Evolutionary conservation across 2,888 invertebrate species (phyloP), one percentile per base, ranked within the genome.

Genomic region (Pristionchus japonicus): DNA sequence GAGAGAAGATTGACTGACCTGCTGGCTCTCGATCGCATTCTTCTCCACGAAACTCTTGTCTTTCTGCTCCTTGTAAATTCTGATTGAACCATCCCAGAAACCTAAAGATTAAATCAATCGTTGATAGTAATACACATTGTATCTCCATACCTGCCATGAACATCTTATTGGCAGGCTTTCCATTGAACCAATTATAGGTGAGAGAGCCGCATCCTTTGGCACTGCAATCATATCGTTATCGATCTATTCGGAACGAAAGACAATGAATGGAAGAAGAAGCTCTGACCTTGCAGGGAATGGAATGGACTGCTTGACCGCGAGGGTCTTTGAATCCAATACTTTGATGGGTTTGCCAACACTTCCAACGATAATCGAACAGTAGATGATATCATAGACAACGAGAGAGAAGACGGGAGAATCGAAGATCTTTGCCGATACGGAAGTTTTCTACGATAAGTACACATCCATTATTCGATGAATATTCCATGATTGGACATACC

Each of bases 81-180:
- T 88, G n/a, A 90, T 89, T 31, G 89, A 88, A 27, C 90, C 90
- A 84, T 90, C 90, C 88, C 89, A 88, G 84, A 90, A 90, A 27
- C 90, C 90, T 80, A n/a, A 15, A 40, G 3, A 74, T 37, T 7
- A 64, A 9, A 31, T 23, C 13, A 11, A 31, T 64, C 9, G 27
- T 7, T n/a, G n/a, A n/a, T n/a, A 13, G 0, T 40, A 1, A 20
- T 23, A 37, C 40, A 6, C 13, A 74, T 74, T 20, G 1, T 74
- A n/a, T 23, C 17, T 74, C 4, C 37, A 37, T 37, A 74, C 74
- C 40, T 9, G 37, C 37, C 7, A 74, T 40, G 40, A 74, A 74
- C 20, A 74, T 20, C 40, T 40, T 74, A 17, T 37, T 37, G 27
- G 20, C 31, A 1, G 37, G 40, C 40, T 40, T 40, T 4, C 15